Base-by-base conservation (phyloP, 2,113 vertebrate genomes). In the Leuciscus idus region DNA sequence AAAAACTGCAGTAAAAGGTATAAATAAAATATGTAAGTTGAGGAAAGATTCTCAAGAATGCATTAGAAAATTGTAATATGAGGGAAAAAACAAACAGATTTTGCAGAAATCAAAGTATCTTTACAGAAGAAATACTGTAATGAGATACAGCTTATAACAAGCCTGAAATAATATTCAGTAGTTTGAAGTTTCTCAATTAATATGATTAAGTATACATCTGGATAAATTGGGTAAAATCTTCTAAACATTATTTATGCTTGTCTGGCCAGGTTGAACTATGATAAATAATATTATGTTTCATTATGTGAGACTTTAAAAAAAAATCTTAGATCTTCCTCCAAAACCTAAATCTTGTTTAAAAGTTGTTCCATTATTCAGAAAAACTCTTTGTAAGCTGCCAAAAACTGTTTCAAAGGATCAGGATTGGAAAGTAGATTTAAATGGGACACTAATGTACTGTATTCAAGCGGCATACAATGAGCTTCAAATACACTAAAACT, bases 1-100 rank as follows among this genome's bases (percentile, higher is more conserved):
- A 81, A 76, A 78, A 88, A 83, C 26, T 85, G 70, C 50, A 72
- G 9, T 82, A 85, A 85, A 87, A 80, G 50, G 62, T 76, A 87
- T 78, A 85, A 85, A 85, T 85, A 84, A 81, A 59, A 87, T 23
- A 66, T 85, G 17, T 85, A 76, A 87, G 28, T 52, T 36, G 10
- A 78, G 9, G 19, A 85, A 61, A 79, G 11, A 72, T 50, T 83
- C 80, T 72, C 62, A 61, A 84, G 75, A 87, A 15, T 75, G 36
- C 43, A 84, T 48, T 61, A 12, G 39, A 43, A 43, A 43, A 43
- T 43, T 43, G 39, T 0, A 43, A 43, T 4, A 43, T 43, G 8
- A 43, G 8, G 2, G 2, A 2, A 43, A 43, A 43, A 43, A 30
- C 30, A 33, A 10, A 2, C 8, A 1, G 39, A 43, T 43, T 43